Evolutionary conservation across 2,888 invertebrate species (phyloP).

Genomic region (Andrena dorsata): DNA sequence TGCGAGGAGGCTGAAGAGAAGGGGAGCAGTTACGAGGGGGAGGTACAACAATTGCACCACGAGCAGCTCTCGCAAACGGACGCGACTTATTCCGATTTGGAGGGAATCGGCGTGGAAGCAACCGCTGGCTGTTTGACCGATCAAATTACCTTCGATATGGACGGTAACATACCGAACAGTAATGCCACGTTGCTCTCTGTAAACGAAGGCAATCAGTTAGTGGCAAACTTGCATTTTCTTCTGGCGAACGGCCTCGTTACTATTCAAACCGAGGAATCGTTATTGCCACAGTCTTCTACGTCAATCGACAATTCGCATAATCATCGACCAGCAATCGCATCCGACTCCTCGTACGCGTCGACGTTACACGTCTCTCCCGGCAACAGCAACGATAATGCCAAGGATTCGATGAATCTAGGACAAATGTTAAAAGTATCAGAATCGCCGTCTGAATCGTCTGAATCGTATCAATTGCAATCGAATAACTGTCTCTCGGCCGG

Average conservation of each 20-base stretch:
- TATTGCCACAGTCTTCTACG: slow-evolving; percentile 66
- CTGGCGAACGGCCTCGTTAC: slow-evolving; percentile 80
- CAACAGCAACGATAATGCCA: neutral
- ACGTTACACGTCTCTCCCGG: neutral
- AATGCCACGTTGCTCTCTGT: slow-evolving; percentile 81
- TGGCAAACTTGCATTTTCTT: slow-evolving; percentile 80
- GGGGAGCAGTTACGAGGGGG: slow-evolving; percentile 2
- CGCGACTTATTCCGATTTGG: slow-evolving; percentile 65
- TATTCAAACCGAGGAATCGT: slow-evolving; percentile 85
- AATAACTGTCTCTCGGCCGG: slow-evolving; percentile 31
- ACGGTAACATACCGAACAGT: slow-evolving; percentile 80
- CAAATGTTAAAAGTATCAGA: slow-evolving; percentile 1
- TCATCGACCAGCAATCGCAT: neutral
- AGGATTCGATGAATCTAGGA: slow-evolving; percentile 8
- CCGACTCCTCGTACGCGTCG: slow-evolving; percentile 8
- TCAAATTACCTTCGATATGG: slow-evolving; percentile 77
- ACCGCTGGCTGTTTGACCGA: slow-evolving; percentile 67
- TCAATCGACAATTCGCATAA: slow-evolving; percentile 1
- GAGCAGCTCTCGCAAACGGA: slow-evolving; percentile 28
- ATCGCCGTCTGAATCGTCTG: neutral
- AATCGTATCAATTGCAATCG: slow-evolving; percentile 21
- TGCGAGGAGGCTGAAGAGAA: slow-evolving; percentile 12
- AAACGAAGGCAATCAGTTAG: slow-evolving; percentile 79
- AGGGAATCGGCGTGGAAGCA: slow-evolving; percentile 62
- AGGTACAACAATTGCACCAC: slow-evolving; percentile 11